Evolutionary conservation across 1,140 invertebrate genomes (phyloP).

Genomic region (Cotesia typhae): DNA sequence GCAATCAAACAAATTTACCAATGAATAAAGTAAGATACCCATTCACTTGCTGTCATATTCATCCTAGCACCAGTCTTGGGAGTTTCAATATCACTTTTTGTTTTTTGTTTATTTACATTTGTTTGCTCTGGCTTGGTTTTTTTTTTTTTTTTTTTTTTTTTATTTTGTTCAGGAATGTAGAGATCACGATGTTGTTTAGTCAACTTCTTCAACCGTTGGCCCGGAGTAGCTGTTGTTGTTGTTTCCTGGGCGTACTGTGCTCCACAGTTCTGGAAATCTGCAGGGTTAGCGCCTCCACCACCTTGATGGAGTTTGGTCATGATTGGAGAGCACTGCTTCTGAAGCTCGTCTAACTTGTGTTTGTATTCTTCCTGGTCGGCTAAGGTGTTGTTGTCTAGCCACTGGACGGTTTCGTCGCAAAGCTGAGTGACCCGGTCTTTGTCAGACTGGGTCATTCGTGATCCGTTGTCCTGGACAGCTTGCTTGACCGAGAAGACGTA

Average conservation of each 20-base stretch:
- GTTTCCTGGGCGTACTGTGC: constrained; percentile 40
- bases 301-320: constrained; percentile 29
- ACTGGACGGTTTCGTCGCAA: constrained; percentile 63
- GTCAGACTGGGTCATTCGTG: constrained; percentile 53
- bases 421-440: constrained; percentile 54
- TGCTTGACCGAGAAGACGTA: constrained; percentile 78
- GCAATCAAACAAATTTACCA: too few relatives aligned
- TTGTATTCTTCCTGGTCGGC: constrained; percentile 56
- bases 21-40: not conserved
- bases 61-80: constrained; percentile 2
- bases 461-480: constrained; percentile 58
- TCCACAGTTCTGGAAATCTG: constrained; percentile 39
- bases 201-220: constrained; percentile 73
- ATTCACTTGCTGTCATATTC: constrained; percentile 4
- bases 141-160: constrained; percentile 46
- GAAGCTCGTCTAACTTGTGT: not conserved
- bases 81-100: constrained; percentile 3
- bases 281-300: not conserved
- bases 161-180: constrained; percentile 41
- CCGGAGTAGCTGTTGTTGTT: constrained; percentile 49
- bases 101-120: constrained; percentile 17
- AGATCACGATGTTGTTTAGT: constrained; percentile 57
- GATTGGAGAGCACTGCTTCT: constrained; percentile 13
- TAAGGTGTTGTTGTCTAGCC: constrained; percentile 73
- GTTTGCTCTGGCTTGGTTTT: constrained; percentile 12